Evolutionary conservation across 2,888 invertebrate species (phyloP), one percentile per base, ranked within the genome.

Genomic region (Sarcophaga variegata): DNA sequence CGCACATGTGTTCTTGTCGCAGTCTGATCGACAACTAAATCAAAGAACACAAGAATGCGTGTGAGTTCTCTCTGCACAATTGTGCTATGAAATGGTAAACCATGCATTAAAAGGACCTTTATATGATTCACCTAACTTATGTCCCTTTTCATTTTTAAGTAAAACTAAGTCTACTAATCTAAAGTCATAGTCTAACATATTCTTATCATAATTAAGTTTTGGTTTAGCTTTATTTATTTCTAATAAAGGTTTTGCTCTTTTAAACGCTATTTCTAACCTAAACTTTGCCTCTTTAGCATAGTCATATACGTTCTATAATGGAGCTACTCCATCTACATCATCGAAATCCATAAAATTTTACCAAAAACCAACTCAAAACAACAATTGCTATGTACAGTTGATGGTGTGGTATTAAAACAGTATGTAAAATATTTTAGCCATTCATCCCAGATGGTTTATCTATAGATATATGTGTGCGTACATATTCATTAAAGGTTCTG

Each of bases 401-500:
- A 76, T 20, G 79, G 79, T 12, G 79, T 70, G 4, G 80, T 82
- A 69, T 84, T 14, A 25, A 22, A 22, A 22, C 22, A 22, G 22
- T 22, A 22, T 22, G 22, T 22, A 22, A 22, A 22, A 22, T 22
- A 82, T 62, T 59, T 79, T 14, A 86, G 14, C 80, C 83, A 88
- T 77, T 85, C 80, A 22, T 83, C 81, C 85, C 81, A 83, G 62
- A 89, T 89, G 22, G 25, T 83, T 64, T 78, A 14, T 78, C 59
- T 5, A 54, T 25, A 5, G 67, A 78, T 27, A 76, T 81, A 59
- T 86, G 87, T 45, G 80, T 81, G 62, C 88, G 69, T 25, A 59
- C 17, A 62, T 62, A 74, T 62, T 74, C 74, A 45, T 45, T 74
- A 45, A 74, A 74, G 17, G 74, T 74, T 62, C 62, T 60, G 27